Evolutionary conservation across 2,797 vertebrate species (phyloP).

Genomic region (Centroberyx gerrardi): DNA sequence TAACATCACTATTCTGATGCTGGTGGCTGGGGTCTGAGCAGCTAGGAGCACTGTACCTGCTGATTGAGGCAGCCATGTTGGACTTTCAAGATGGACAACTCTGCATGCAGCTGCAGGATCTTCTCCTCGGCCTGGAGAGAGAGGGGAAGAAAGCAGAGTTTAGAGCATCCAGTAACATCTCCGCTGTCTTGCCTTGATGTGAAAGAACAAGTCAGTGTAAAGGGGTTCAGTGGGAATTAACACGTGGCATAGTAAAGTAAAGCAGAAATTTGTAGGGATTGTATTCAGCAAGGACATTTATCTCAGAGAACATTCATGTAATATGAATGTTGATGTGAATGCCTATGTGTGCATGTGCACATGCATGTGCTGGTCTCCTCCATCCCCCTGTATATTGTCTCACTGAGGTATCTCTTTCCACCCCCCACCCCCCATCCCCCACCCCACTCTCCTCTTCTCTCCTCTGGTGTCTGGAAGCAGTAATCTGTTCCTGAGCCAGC

Average conservation of each 20-base stretch:
- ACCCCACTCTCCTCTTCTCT: slow-evolving; percentile 58
- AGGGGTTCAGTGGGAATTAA: slow-evolving; percentile 16
- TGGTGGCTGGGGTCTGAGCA: slow-evolving; percentile 30
- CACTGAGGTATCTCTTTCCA: slow-evolving; percentile 69
- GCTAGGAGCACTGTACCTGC: slow-evolving; percentile 67
- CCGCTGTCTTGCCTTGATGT: neutral
- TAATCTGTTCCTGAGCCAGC: slow-evolving; percentile 87
- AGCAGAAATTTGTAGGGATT: neutral
- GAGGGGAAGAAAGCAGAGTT: slow-evolving; percentile 14
- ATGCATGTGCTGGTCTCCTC: slow-evolving; percentile 44
- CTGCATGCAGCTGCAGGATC: slow-evolving; percentile 40
- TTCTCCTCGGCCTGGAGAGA: slow-evolving; percentile 57
- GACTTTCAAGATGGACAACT: slow-evolving; percentile 47
- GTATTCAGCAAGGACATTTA: slow-evolving; percentile 14
- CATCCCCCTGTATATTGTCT: slow-evolving; percentile 67
- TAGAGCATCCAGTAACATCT: slow-evolving; percentile 19
- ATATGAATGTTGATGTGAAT: slow-evolving; percentile 27
- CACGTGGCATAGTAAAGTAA: slow-evolving; percentile 17
- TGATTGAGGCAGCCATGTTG: slow-evolving; percentile 51
- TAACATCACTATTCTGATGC: slow-evolving; percentile 30
- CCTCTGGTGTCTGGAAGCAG: slow-evolving; percentile 83
- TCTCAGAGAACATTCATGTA: slow-evolving; percentile 29
- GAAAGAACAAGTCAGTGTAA: slow-evolving; percentile 9
- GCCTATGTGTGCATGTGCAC: slow-evolving; percentile 40
- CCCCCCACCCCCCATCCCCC: slow-evolving; percentile 58